Evolutionary conservation across 2,888 invertebrate species (phyloP).

Genomic region (Cataglyphis altisquamis): DNA sequence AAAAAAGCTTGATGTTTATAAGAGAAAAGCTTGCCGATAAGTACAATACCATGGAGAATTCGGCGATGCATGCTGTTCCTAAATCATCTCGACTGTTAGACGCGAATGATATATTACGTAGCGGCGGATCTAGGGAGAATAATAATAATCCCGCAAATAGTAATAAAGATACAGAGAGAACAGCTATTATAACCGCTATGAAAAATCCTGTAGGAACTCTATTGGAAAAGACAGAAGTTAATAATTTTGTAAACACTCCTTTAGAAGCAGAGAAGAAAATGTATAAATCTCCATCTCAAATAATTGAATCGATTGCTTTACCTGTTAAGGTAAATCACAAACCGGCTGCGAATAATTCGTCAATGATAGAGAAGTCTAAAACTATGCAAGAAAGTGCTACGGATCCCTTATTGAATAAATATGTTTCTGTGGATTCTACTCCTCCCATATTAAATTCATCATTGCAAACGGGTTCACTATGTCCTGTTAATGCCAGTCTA

Average conservation of each 20-base stretch:
- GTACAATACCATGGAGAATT: conserved; percentile 71
- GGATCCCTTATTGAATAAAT: background rate
- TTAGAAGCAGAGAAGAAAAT: conserved; percentile 45
- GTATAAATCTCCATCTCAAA: conserved; percentile 29
- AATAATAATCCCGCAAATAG: background rate
- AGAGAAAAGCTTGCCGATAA: conserved; percentile 81
- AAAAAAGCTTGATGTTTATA: conserved; percentile 78
- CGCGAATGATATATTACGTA: background rate
- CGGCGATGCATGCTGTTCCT: conserved; percentile 7
- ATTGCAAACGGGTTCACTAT: conserved; percentile 16
- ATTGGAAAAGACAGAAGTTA: conserved; percentile 2
- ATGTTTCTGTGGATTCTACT: background rate
- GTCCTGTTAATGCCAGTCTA: background rate
- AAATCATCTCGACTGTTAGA: conserved; percentile 45
- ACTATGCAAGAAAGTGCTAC: background rate
- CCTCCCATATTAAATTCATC: background rate
- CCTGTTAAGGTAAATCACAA: background rate
- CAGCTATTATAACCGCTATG: background rate
- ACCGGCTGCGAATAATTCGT: background rate
- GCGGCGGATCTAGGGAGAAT: background rate
- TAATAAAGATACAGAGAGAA: conserved; percentile 7
- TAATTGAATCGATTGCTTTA: conserved; percentile 40
- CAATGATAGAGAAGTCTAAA: background rate
- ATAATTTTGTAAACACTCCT: background rate
- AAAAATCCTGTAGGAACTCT: conserved; percentile 26